Percentiles rank a stretch among this genome's conserved stretches.
Evolutionary conservation across 2,797 vertebrate genomes (phyloP).

Genomic region (Clarias platycephalus): DNA sequence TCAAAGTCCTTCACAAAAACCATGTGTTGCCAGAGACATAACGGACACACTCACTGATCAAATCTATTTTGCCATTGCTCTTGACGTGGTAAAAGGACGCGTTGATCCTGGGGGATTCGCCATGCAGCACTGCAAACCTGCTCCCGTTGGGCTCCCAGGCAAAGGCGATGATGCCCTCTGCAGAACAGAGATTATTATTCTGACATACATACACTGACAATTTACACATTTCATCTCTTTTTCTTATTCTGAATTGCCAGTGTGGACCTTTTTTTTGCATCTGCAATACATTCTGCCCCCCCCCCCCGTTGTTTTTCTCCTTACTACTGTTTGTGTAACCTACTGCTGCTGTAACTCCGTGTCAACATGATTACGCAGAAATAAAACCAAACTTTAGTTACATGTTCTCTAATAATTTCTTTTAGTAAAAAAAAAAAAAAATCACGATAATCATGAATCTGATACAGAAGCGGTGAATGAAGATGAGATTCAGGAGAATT

Average conservation of each 20-base stretch:
- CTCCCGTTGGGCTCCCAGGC: conserved; percentile 98
- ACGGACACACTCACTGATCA: conserved; percentile 83
- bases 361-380: background rate
- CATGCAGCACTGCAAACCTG: conserved; percentile 95
- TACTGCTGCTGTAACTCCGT: background rate
- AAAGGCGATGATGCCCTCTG: conserved; percentile 96
- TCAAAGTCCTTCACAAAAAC: background rate
- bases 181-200: background rate
- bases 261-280: too few species aligned
- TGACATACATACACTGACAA: too few species aligned
- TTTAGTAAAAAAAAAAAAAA: background rate
- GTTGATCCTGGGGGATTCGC: conserved; percentile 90
- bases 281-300: too few species aligned
- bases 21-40: background rate
- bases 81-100: conserved; percentile 97
- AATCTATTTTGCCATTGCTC: conserved; percentile 96
- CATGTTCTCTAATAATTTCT: background rate
- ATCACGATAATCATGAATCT: background rate
- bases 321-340: too few species aligned
- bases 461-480: background rate
- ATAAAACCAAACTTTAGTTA: background rate
- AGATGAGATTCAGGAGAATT: background rate
- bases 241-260: too few species aligned
- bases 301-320: too few species aligned
- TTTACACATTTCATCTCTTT: too few species aligned